Evolutionary conservation across 2,113 vertebrate genomes (phyloP), one percentile per base, ranked within the genome.

Genomic region (human (Homo sapiens)): DNA sequence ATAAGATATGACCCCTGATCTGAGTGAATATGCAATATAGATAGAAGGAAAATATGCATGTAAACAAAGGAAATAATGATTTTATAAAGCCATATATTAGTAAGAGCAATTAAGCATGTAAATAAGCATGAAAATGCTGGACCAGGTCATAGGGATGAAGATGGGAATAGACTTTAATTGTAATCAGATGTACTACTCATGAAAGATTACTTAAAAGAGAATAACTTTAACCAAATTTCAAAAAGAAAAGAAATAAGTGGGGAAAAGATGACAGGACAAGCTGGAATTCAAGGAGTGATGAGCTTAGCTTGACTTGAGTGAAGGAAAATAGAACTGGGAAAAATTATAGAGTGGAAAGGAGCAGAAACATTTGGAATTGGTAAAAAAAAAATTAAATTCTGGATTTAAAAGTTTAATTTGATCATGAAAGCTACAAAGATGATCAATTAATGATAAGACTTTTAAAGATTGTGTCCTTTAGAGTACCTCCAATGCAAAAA

Each of bases 211-310:
- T 80, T 73, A 30, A 80, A 90, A 43, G n/a, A 81, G 50, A 50
- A 30, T 93, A 80, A 92, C 87, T 93, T 81, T 87, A 68, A 88
- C n/a, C 70, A 72, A 83, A 57, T 78, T 70, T 88, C 32, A 75
- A 80, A 88, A 93, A 61, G 38, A 55, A 82, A 85, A 18, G 30
- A 89, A 95, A 52, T 30, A 32, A 38, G 38, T 43, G 32, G 16
- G 48, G 76, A 35, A 23, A 94, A 95, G 38, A 68, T 14, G 20
- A 89, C 68, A 43, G 1, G 3, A 9, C 5, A 88, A 50, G 1
- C 88, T 64, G 25, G 78, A 30, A 45, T 50, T 80, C 52, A 23
- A 75, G 73, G 27, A 72, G 8, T 78, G 25, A 66, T 79, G 18
- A 38, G 11, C 79, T 90, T 40, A 48, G 72, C 32, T 78, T 66